A percentile compares a stretch with the other conserved stretches of the same genome.
Evolutionary conservation across 2,113 vertebrate species (phyloP).

Genomic region (Oenanthe melanoleuca): DNA sequence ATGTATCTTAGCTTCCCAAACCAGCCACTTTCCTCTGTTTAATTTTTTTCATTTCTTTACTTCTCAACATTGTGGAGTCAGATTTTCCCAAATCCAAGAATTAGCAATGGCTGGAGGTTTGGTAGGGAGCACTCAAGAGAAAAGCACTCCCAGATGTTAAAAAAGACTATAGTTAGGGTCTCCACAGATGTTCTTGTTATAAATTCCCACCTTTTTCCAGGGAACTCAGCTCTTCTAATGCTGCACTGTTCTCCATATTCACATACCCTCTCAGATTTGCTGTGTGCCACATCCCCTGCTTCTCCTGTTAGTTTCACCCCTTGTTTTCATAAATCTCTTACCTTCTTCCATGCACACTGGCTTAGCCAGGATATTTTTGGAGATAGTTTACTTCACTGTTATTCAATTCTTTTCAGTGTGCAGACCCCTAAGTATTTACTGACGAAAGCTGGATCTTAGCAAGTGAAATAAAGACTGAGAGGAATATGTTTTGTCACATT

Average conservation of each 20-base stretch:
- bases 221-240: neutral
- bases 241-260: neutral
- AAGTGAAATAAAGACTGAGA: neutral
- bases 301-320: neutral
- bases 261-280: neutral
- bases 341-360: neutral
- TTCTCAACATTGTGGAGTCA: neutral
- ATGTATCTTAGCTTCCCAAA: neutral
- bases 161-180: neutral
- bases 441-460: neutral
- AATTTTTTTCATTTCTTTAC: neutral
- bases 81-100: neutral
- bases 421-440: neutral
- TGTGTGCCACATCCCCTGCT: neutral
- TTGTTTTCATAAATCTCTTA: neutral
- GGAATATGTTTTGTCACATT: neutral
- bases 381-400: neutral
- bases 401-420: neutral
- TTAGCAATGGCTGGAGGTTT: neutral
- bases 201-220: neutral
- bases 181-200: neutral
- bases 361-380: neutral
- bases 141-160: neutral
- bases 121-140: neutral
- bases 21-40: neutral